Evolutionary conservation across 2,888 invertebrate species (phyloP).

Genomic region (Agrochola litura): DNA sequence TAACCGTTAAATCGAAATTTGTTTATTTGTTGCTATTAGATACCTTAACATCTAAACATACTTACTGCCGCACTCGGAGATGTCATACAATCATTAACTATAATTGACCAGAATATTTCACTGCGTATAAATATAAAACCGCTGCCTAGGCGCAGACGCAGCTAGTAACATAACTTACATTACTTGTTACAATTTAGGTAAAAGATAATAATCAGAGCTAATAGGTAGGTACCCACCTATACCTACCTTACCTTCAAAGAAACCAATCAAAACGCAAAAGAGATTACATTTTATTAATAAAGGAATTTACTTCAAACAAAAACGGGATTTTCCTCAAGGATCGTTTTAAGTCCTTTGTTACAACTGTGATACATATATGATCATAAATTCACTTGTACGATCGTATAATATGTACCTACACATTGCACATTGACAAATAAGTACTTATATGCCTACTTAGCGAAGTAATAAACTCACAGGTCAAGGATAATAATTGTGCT

Average conservation of each 20-base stretch:
- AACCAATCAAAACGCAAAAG: neutral
- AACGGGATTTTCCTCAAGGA: conserved; percentile 17
- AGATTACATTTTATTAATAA: conserved; percentile 17
- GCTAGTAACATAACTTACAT: neutral
- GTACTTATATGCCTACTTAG: neutral
- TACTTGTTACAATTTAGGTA: neutral
- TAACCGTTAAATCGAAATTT: neutral
- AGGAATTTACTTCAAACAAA: conserved; percentile 20
- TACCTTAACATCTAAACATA: neutral
- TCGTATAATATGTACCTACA: neutral
- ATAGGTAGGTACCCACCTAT: too few species aligned
- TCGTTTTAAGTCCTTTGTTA: conserved; percentile 19
- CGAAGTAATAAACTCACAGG: neutral
- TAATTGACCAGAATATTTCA: neutral
- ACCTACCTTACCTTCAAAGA: neutral
- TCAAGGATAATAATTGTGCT: neutral
- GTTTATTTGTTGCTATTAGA: neutral
- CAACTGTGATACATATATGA: conserved; percentile 3
- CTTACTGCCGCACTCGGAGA: neutral
- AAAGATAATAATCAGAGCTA: too few species aligned
- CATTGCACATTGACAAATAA: neutral
- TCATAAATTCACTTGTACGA: neutral
- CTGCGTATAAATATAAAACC: conserved; percentile 6
- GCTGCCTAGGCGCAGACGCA: neutral
- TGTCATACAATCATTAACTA: neutral